Percentiles rank a stretch among this genome's conserved stretches.
These are phyloP conservation scores for Nebria ingens DNA, from an alignment of 1,140 invertebrate genomes.

Conservation along the genomic window DNA sequence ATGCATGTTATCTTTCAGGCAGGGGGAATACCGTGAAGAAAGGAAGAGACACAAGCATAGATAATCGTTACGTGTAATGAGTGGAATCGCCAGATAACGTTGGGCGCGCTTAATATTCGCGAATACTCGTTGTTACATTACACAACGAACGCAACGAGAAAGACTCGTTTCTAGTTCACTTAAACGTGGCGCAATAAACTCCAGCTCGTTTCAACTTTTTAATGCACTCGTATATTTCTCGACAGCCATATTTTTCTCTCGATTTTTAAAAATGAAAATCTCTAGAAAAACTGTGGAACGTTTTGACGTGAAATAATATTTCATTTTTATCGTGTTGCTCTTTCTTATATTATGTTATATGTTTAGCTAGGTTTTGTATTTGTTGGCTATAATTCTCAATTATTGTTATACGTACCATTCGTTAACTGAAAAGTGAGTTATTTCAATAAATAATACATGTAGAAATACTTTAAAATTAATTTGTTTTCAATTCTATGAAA, in stretches of 20 bases:
- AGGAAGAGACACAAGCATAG: conserved; percentile 8
- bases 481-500: too few relatives aligned
- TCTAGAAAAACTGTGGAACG: too few relatives aligned
- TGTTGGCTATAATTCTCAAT: too few relatives aligned
- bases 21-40: not conserved
- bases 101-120: conserved; percentile 22
- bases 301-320: too few relatives aligned
- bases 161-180: conserved; percentile 3
- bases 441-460: too few relatives aligned
- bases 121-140: conserved; percentile 21
- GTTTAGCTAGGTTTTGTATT: too few relatives aligned
- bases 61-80: conserved; percentile 22
- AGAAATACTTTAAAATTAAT: too few relatives aligned
- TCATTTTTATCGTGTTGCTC: too few relatives aligned
- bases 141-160: not conserved
- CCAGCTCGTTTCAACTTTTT: not conserved
- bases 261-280: too few relatives aligned
- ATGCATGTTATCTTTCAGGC: not conserved
- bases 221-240: not conserved
- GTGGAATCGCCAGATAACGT: conserved; percentile 22
- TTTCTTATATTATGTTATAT: too few relatives aligned
- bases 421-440: too few relatives aligned
- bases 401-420: too few relatives aligned
- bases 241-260: not conserved
- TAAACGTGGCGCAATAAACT: conserved; percentile 1